phyloP scores from a whole-genome alignment of 2,113 vertebrate genomes.

The Callorhinus ursinus region DNA sequence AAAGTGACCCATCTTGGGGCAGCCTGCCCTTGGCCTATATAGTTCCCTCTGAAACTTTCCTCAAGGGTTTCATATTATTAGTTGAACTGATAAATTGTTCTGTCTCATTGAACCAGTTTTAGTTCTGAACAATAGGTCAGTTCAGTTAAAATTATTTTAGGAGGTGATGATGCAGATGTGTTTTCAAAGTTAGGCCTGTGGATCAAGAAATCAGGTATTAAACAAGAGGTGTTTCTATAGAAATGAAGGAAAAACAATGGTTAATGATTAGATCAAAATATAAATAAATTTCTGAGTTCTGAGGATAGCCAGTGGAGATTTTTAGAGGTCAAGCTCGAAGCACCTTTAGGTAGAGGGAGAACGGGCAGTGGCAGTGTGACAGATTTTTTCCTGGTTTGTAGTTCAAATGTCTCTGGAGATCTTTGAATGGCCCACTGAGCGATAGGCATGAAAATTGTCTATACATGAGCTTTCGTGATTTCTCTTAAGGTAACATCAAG shows the following conservation, averaged over 20 bases:
- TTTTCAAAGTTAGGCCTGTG: neutral
- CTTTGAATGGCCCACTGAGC: neutral
- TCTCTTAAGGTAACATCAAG: neutral
- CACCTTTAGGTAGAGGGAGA: neutral
- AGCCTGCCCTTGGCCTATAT: neutral
- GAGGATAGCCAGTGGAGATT: neutral
- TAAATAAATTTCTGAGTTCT: neutral
- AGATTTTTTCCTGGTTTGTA: neutral
- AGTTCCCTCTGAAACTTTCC: neutral
- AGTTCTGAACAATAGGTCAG: neutral
- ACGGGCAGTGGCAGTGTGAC: neutral
- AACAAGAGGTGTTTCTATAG: neutral
- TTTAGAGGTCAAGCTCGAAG: neutral
- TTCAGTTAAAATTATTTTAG: neutral
- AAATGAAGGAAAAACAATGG: neutral
- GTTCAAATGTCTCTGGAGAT: neutral
- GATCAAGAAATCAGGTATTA: neutral
- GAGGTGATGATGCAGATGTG: neutral
- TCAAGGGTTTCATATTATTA: neutral
- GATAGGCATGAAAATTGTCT: neutral
- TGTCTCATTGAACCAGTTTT: neutral
- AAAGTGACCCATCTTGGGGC: neutral
- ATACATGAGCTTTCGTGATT: neutral
- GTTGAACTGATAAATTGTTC: neutral
- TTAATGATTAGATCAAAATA: neutral